Percentiles rank a stretch among this genome's conserved stretches.
Evolutionary conservation across 2,888 invertebrate species (phyloP).

Genomic region (Sussaba pulchella): DNA sequence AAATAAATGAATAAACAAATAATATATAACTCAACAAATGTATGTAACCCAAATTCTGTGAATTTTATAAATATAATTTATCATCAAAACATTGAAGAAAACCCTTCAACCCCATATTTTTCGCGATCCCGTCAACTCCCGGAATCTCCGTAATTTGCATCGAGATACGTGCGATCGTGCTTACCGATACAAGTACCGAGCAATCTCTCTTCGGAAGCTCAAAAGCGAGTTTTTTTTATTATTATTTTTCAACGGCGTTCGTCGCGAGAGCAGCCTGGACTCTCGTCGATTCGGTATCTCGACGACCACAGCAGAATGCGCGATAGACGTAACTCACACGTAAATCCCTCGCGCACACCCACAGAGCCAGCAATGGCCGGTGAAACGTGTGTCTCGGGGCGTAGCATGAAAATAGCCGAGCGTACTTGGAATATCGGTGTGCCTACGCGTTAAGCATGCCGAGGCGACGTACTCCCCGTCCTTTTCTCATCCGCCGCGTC

Average conservation of each 20-base stretch:
- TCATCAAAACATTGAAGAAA: too few species aligned
- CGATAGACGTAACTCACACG: neutral
- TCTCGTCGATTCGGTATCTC: constrained; percentile 17
- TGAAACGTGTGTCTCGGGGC: constrained; percentile 69
- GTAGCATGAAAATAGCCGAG: constrained; percentile 78
- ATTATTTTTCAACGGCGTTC: too few species aligned
- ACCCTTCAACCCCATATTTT: too few species aligned
- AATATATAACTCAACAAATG: too few species aligned
- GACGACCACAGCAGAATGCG: neutral
- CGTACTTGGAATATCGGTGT: constrained; percentile 78
- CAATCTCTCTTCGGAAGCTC: neutral
- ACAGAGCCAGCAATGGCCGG: too few species aligned
- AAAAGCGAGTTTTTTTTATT: constrained; percentile 9
- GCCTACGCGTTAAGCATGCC: constrained; percentile 77
- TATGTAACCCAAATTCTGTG: too few species aligned
- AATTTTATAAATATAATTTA: too few species aligned
- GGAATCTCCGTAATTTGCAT: too few species aligned
- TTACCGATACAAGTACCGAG: too few species aligned
- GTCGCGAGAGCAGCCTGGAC: constrained; percentile 12
- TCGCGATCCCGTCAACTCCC: too few species aligned
- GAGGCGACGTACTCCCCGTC: constrained; percentile 59
- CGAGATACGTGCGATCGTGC: too few species aligned
- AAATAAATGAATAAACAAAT: too few species aligned
- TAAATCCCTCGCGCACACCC: neutral
- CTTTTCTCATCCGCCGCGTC: constrained; percentile 9